These are phyloP conservation scores for Trematocara nigrifrons DNA, from an alignment of 2,113 vertebrate species.

Conservation along the genomic window DNA sequence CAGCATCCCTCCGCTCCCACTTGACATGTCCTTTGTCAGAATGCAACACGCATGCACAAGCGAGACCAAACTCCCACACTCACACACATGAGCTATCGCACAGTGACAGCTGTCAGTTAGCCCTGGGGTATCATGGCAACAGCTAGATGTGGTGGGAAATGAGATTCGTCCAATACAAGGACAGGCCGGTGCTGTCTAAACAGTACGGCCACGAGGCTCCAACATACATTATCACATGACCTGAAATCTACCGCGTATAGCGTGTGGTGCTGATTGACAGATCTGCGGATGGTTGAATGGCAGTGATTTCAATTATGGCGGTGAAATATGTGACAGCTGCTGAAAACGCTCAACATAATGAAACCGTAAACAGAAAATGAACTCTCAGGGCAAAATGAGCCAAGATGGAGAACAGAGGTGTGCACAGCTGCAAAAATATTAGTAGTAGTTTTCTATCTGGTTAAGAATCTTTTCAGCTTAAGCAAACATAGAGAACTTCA, in stretches of 20 bases:
- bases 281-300: not conserved
- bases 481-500: not conserved
- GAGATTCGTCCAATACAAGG: not conserved
- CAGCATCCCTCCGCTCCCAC: conserved; percentile 1
- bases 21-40: conserved; percentile 25
- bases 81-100: not conserved
- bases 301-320: not conserved
- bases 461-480: not conserved
- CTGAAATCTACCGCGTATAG: not conserved
- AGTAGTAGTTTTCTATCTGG: not conserved
- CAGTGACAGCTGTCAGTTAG: conserved; percentile 56
- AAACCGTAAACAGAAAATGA: not conserved
- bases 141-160: not conserved
- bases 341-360: not conserved
- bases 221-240: not conserved
- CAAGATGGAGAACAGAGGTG: not conserved
- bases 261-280: not conserved
- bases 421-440: not conserved
- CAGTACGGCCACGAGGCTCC: not conserved
- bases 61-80: not conserved
- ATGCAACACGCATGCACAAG: not conserved
- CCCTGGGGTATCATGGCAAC: conserved; percentile 33
- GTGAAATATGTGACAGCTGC: not conserved
- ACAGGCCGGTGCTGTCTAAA: not conserved
- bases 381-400: not conserved